Percentiles rank a stretch among this genome's conserved stretches.
Conservation (phyloP, 1,140 invertebrate species). For the Camponotus vicinus region DNA sequence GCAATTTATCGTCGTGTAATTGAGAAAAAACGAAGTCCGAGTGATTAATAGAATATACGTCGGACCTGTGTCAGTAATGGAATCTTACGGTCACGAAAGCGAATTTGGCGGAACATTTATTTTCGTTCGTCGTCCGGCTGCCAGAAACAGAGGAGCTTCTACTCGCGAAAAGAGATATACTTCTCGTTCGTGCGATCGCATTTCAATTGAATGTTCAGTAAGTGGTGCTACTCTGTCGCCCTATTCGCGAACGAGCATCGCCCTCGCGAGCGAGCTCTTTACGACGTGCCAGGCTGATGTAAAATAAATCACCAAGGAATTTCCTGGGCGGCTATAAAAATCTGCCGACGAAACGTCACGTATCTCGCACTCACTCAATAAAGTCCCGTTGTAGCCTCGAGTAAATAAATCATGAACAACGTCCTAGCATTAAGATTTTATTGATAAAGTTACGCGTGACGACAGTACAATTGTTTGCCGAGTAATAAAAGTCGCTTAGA, state of each 20-base stretch:
- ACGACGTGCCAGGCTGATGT: slow-evolving; percentile 61
- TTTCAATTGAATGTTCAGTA: slow-evolving; percentile 68
- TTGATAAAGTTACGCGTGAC: slow-evolving; percentile 24
- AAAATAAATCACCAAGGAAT: slow-evolving; percentile 69
- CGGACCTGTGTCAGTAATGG: slow-evolving; percentile 58
- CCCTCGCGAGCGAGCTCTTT: slow-evolving; percentile 37
- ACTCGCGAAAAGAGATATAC: slow-evolving; percentile 38
- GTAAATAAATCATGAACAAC: slow-evolving; percentile 51
- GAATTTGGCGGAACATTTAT: slow-evolving; percentile 43
- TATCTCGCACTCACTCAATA: slow-evolving; percentile 47
- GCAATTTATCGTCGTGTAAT: slow-evolving; percentile 48
- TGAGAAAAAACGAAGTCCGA: slow-evolving; percentile 37
- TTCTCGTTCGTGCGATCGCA: slow-evolving; percentile 69
- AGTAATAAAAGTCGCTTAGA: background rate
- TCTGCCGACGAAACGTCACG: slow-evolving; percentile 51
- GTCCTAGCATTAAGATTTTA: background rate
- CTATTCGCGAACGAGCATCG: slow-evolving; percentile 33
- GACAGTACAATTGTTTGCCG: slow-evolving; percentile 18
- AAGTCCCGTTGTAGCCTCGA: slow-evolving; percentile 20
- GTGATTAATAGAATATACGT: slow-evolving; percentile 68
- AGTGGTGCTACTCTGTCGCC: slow-evolving; percentile 40
- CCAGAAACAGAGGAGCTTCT: slow-evolving; percentile 44
- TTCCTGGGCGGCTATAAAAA: slow-evolving; percentile 48
- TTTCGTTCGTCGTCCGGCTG: slow-evolving; percentile 57
- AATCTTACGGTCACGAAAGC: slow-evolving; percentile 62